phyloP scores from a whole-genome alignment of 2,113 vertebrate genomes.

The Okapia johnstoni region DNA sequence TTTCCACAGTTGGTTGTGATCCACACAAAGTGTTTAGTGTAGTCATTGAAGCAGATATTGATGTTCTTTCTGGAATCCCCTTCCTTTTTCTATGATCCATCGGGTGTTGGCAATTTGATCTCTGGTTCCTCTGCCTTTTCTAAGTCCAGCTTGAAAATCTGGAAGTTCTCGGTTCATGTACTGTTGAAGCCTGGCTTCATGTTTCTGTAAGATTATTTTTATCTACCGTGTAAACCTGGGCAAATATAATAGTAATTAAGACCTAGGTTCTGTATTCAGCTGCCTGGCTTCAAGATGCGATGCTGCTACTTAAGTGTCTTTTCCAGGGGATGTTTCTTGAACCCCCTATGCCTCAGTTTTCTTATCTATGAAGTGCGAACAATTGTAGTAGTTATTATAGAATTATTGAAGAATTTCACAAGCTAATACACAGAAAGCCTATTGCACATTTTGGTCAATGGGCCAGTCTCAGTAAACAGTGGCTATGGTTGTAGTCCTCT shows the following conservation, averaged over 20 bases:
- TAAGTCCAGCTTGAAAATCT: not conserved
- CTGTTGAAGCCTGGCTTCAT: not conserved
- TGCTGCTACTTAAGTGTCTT: not conserved
- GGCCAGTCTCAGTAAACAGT: not conserved
- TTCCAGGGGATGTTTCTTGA: not conserved
- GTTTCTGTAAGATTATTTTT: not conserved
- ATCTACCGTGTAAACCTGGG: not conserved
- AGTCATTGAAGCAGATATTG: not conserved
- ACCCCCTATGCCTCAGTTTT: not conserved
- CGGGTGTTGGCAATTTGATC: not conserved
- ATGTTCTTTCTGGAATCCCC: not conserved
- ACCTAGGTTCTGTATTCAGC: not conserved
- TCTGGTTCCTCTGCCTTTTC: not conserved
- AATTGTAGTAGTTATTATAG: not conserved
- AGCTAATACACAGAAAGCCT: not conserved
- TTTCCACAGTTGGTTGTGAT: not conserved
- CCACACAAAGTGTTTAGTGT: not conserved
- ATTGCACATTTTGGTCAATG: not conserved
- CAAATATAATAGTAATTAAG: not conserved
- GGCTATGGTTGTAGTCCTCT: not conserved
- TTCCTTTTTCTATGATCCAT: not conserved
- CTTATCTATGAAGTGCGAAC: not conserved
- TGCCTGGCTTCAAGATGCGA: not conserved
- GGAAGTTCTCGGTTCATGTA: fast-evolving
- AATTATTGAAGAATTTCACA: not conserved